phyloP scores from a whole-genome alignment of 2,113 vertebrate genomes.

The Onychostruthus taczanowskii region DNA sequence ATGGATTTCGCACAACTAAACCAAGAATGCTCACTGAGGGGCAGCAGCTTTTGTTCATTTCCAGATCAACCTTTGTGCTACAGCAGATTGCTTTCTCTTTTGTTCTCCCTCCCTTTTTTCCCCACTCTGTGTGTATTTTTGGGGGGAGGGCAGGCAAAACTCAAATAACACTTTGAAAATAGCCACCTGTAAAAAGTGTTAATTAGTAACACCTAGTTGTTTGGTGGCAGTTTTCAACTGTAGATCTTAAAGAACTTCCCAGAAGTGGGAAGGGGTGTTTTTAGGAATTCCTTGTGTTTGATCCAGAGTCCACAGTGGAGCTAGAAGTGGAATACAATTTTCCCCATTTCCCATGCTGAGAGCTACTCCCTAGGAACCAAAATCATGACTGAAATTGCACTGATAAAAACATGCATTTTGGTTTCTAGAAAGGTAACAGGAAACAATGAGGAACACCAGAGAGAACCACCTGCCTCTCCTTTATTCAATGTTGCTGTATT shows the following conservation, averaged over 20 bases:
- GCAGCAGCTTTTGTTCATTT: neutral
- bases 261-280: neutral
- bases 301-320: neutral
- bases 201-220: neutral
- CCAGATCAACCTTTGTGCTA: neutral
- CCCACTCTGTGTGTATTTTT: neutral
- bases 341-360: neutral
- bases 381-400: neutral
- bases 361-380: neutral
- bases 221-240: neutral
- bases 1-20: neutral
- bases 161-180: neutral
- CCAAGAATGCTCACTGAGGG: neutral
- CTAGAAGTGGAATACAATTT: neutral
- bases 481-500: neutral
- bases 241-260: neutral
- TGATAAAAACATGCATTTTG: neutral
- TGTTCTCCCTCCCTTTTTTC: neutral
- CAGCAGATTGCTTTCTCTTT: neutral
- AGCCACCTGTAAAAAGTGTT: neutral
- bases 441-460: neutral
- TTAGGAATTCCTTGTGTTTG: neutral
- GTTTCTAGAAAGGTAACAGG: neutral
- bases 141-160: neutral
- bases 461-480: neutral